phyloP scores from a whole-genome alignment of 2,797 vertebrate species.

The Muscicapa comitata region DNA sequence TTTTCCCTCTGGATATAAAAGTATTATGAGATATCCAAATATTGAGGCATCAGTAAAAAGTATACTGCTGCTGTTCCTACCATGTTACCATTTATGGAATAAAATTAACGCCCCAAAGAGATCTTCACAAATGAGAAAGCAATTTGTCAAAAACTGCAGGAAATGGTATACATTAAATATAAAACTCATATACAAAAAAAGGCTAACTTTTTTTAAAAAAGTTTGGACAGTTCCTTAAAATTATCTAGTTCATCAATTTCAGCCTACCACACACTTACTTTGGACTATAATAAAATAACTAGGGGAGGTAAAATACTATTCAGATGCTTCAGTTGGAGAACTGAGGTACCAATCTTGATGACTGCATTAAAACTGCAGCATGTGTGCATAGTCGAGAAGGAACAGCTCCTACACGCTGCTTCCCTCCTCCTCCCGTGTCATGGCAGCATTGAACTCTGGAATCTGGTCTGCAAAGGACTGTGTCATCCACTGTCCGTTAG shows the following conservation, averaged over 20 bases:
- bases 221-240: conserved; percentile 53
- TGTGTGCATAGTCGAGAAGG: conserved; percentile 25
- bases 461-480: conserved; percentile 87
- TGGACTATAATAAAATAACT: conserved; percentile 58
- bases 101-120: conserved; percentile 50
- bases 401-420: conserved; percentile 15
- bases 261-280: conserved; percentile 64
- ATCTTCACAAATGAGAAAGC: conserved; percentile 61
- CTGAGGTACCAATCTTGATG: conserved; percentile 71
- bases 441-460: conserved; percentile 74
- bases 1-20: conserved; percentile 17
- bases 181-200: conserved; percentile 71
- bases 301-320: conserved; percentile 60
- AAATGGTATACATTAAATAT: conserved; percentile 70
- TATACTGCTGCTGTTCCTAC: conserved; percentile 35
- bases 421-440: conserved; percentile 61
- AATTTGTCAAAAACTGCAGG: conserved; percentile 69
- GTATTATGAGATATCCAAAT: background rate
- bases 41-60: conserved; percentile 44
- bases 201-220: conserved; percentile 1
- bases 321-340: conserved; percentile 74
- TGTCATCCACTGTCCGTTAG: conserved; percentile 88
- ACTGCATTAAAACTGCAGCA: conserved; percentile 79
- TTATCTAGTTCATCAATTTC: conserved; percentile 58
- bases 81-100: conserved; percentile 47